Base-by-base conservation (phyloP, 1,140 invertebrate genomes). In the Zaprionus inermis region DNA sequence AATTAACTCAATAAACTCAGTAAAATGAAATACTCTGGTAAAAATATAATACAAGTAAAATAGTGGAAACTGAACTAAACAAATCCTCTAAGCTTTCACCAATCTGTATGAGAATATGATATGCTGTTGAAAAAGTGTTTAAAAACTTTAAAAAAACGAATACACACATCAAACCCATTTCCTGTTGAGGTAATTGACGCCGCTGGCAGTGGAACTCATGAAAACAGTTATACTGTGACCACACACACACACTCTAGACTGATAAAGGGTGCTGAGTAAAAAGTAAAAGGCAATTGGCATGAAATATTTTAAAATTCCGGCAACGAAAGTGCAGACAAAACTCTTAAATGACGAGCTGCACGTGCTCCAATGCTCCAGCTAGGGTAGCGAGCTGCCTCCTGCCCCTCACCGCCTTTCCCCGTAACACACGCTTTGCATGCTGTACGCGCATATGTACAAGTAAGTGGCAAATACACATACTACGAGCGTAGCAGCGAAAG, bases 301-400 rank as follows among this genome's bases (percentile, higher is more conserved):
- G 68, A 89, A 76, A 89, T 76, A 81, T 89, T 89, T 89, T 89
- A 89, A 89, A 89, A 89, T 89, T 89, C 84, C 59, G 58, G 66
- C 69, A 89, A 89, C 84, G 84, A 84, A 89, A 89, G 84, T 90
- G 84, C 85, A 89, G 84, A 89, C 80, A 89, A 89, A 89, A 89
- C 81, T 89, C 85, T 90, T 89, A 89, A 89, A 90, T 89, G 84
- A 89, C 84, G 84, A 89, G 84, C 78, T 84, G 84, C 84, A 89
- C 84, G 84, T 89, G 84, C 85, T 75, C 80, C 81, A 89, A 89
- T 81, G 44, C 44, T n/a, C n/a, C 44, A 44, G 18, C 44, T 81
- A 84, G 80, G 82, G 84, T 71, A 78, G 79, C 69, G 72, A 81
- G 75, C 16, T 18, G 18, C 14, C 28, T 5, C 44, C 54, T 18